Evolutionary conservation across 2,113 vertebrate genomes (phyloP), one percentile per base, ranked within the genome.

Genomic region (Nothocercus nigrocapillus): DNA sequence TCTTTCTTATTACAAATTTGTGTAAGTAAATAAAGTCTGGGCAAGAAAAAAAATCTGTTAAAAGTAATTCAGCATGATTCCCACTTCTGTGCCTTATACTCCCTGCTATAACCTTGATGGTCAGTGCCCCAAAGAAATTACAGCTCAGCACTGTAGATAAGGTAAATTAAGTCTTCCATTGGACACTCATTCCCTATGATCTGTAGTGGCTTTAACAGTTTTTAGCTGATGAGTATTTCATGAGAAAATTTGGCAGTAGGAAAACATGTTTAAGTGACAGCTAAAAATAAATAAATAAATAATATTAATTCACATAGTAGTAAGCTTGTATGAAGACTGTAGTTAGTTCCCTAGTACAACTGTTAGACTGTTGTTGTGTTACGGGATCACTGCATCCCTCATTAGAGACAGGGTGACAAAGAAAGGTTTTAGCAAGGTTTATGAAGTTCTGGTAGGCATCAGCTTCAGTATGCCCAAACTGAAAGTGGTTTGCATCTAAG

Each of bases 371-470:
- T 15, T 82, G 22, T 24, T 62, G 9, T 5, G 1, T 56, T 51
- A 21, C 0, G 0, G n/a, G 4, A 13, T 44, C 28, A 44, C 9
- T 32, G 16, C 2, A 5, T 17, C 8, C 32, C 82, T 27, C 25
- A 63, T 74, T 32, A 74, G 27, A 74, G 30, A 69, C 3, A 42
- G 5, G 42, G 72, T 54, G 64, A 20, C 16, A 30, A 90, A 83
- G 4, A 32, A 32, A 36, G 9, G 1, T 25, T 49, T 72, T 45
- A 61, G 6, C 20, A 70, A 87, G 20, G 5, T 30, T 62, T 79
- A 21, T 45, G 11, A 14, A 40, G 34, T 62, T 90, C 51, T 54
- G 27, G 53, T 38, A 64, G 22, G 16, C 11, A n/a, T 5, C 40
- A 18, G 28, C 1, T 2, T 4, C 28, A 38, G 30, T 32, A 21